Base-by-base conservation (phyloP, 2,797 vertebrate genomes). In the Clarias platycephalus region DNA sequence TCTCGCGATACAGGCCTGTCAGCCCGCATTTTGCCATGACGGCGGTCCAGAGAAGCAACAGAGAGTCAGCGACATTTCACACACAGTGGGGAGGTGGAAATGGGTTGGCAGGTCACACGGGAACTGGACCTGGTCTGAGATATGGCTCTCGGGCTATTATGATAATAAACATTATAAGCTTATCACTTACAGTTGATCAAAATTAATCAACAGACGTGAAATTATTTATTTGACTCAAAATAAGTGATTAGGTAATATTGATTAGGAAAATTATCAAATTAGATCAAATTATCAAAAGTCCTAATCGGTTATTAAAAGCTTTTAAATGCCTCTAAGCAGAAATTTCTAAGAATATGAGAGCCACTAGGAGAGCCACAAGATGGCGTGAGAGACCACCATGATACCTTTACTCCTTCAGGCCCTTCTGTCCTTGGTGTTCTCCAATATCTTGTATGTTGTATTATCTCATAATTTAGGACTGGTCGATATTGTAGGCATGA, bases 11-110 rank as follows among this genome's bases (percentile, higher is more conserved):
- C 82, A 72, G 37, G 68, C 24, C 89, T 87, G 87, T 90, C 87
- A 22, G 53, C 80, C 88, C 63, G 74, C 62, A 89, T 90, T 87
- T 90, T 80, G 74, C 82, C 84, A 78, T 88, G 87, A 86, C 18
- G 10, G 87, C n/a, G 28, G 31, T 53, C 40, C n/a, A 55, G 78
- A 63, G n/a, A 83, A 53, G 40, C n/a, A 37, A 26, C 28, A 40
- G 57, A 83, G 64, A 40, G 28, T 55, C 22, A 60, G 72, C 13
- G 66, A 49, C 71, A 76, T 60, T 82, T 67, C 60, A 78, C 72
- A 70, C 53, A 22, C 13, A 10, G 26, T 60, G 34, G 1, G 3
- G 34, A 85, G 20, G 16, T 68, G 26, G 71, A 81, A 68, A 53
- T 15, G 49, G 40, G 68, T 10, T 63, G 60, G 13, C 28, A 57